Conservation (phyloP, 2,113 vertebrate genomes). For the Erpornis zantholeuca region DNA sequence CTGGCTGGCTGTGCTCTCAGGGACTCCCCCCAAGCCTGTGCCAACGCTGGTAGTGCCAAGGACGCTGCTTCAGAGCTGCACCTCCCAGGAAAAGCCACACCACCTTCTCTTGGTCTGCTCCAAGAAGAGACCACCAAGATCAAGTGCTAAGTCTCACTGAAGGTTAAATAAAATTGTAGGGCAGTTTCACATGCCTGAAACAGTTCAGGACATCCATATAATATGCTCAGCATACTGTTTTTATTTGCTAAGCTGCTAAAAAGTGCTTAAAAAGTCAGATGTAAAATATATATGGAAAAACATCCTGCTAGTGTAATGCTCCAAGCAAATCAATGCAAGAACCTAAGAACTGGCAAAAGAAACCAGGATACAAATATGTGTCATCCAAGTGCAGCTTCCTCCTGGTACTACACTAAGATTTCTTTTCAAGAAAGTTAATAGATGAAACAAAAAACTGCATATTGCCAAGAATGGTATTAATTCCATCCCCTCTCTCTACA, state of each 20-base stretch:
- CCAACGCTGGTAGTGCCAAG: accelerated
- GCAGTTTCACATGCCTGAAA: neutral
- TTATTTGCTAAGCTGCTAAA: neutral
- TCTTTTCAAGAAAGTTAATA: neutral
- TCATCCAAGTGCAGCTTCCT: neutral
- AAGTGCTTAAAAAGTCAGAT: neutral
- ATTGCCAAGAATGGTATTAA: neutral
- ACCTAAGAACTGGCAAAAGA: neutral
- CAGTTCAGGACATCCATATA: neutral
- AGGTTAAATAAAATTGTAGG: neutral
- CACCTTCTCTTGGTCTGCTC: neutral
- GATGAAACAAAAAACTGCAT: neutral
- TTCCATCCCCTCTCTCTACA: neutral
- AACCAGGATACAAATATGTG: neutral
- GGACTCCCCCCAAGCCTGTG: neutral
- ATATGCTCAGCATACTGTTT: neutral
- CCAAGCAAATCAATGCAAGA: neutral
- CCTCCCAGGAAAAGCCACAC: neutral
- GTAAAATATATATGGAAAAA: neutral
- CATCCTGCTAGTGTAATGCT: neutral
- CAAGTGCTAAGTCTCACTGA: neutral
- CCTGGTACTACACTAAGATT: neutral
- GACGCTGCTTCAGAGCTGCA: neutral
- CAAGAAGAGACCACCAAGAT: accelerated
- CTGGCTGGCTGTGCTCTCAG: neutral